A percentile compares a stretch with the other conserved stretches of the same genome.
Conservation (phyloP, 2,888 invertebrate genomes). For the Drosophila demipolita region DNA sequence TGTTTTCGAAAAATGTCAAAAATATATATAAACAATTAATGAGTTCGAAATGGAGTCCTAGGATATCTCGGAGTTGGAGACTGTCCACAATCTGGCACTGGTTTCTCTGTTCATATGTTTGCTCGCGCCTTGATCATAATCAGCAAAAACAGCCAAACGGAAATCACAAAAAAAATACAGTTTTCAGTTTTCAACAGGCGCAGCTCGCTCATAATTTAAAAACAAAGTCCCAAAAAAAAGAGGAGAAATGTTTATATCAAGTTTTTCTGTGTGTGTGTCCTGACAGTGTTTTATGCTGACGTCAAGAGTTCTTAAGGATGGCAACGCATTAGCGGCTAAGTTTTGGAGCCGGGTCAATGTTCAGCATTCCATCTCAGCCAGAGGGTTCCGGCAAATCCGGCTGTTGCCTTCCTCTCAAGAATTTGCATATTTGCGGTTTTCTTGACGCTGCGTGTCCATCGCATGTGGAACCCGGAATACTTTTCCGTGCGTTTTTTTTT, state of each 20-base stretch:
- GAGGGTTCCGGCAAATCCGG: slow-evolving; percentile 25
- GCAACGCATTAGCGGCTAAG: slow-evolving; percentile 60
- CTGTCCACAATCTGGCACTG: not conserved
- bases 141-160: slow-evolving; percentile 13
- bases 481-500: slow-evolving; percentile 20
- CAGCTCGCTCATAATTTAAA: slow-evolving; percentile 36
- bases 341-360: slow-evolving; percentile 64
- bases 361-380: slow-evolving; percentile 58
- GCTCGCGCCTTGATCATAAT: slow-evolving; percentile 37
- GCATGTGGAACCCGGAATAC: slow-evolving; percentile 56
- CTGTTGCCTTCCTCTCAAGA: slow-evolving; percentile 66
- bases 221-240: slow-evolving; percentile 28
- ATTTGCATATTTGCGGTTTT: slow-evolving; percentile 76
- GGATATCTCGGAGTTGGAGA: slow-evolving; percentile 9
- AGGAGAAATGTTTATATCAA: slow-evolving; percentile 28
- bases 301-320: slow-evolving; percentile 44
- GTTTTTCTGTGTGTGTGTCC: slow-evolving; percentile 4
- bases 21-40: not conserved
- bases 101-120: slow-evolving; percentile 2
- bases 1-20: too few relatives aligned
- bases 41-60: not conserved
- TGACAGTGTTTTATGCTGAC: slow-evolving; percentile 38
- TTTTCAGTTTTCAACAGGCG: slow-evolving; percentile 13
- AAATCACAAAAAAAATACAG: not conserved
- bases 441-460: slow-evolving; percentile 63